Base-by-base conservation (phyloP, 2,888 invertebrate genomes). In the Hedya salicella region DNA sequence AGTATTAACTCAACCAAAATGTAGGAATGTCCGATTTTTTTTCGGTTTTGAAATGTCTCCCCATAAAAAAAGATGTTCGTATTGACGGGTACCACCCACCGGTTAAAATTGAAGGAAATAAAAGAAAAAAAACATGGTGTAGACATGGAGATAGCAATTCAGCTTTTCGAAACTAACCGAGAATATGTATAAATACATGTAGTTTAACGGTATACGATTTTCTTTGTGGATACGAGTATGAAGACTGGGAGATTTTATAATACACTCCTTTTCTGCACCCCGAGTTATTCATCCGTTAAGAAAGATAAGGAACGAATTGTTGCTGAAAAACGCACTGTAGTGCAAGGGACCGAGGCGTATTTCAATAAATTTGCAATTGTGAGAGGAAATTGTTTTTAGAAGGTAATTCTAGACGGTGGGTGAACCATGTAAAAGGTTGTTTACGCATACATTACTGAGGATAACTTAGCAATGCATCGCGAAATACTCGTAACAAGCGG, bases 281-380 rank as follows among this genome's bases (percentile, higher is more conserved):
- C 69, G 71, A 75, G 74, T 78, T 83, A 83, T 75, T 88, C 88
- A 80, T 80, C 86, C 83, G 89, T 88, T 81, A 87, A 81, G 78
- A 76, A 75, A 84, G 90, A 90, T 89, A 89, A 86, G 78, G 76
- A 74, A 68, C 17, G 67, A 67, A 70, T 65, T 64, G 49, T 70
- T 68, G 36, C 16, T 48, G 17, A 44, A 66, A 54, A 48, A 40
- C 19, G 42, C 60, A 54, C 53, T 54, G n/a, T 53, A 19, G 52
- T n/a, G 14, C 9, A 11, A 54, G 6, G 48, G 21, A 49, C 16
- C 30, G 56, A 19, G 32, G 42, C 14, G 14, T 30, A 42, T 50
- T 50, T 57, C 39, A 56, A 54, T 49, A 46, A 48, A 54, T 56
- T 57, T 57, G n/a, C 57, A 32, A 56, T 11, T 9, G 21, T 39